Evolutionary conservation across 2,797 vertebrate species (phyloP).

Genomic region (Thunnus albacares): DNA sequence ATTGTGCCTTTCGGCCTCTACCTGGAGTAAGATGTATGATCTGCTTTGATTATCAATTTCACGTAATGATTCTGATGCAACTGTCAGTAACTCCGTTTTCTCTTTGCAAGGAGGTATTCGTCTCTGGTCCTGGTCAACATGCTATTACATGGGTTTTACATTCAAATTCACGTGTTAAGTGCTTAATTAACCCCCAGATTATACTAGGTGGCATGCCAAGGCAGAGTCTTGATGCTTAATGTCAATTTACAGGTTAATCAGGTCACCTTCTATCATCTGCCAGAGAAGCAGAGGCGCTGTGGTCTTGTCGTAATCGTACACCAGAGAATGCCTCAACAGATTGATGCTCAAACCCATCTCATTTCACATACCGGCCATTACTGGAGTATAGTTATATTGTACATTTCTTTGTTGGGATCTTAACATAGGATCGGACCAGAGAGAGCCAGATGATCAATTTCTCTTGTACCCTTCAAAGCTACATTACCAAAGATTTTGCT

Average conservation of each 20-base stretch:
- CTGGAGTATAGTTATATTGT: conserved; percentile 13
- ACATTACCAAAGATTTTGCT: conserved; percentile 5
- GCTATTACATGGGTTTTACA: conserved; percentile 69
- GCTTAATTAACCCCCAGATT: conserved; percentile 83
- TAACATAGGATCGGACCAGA: conserved; percentile 39
- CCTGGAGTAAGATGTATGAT: conserved; percentile 28
- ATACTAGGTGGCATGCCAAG: conserved; percentile 73
- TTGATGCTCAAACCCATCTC: conserved; percentile 62
- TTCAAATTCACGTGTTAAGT: conserved; percentile 81
- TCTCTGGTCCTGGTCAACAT: conserved; percentile 54
- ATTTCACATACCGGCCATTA: conserved; percentile 28
- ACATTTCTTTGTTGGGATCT: conserved; percentile 48
- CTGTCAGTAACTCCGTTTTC: conserved; percentile 12
- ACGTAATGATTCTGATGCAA: conserved; percentile 29
- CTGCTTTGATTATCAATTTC: conserved; percentile 34
- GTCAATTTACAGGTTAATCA: conserved; percentile 87
- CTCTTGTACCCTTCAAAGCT: conserved; percentile 3
- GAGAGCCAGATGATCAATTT: conserved; percentile 22
- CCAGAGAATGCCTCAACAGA: conserved; percentile 68
- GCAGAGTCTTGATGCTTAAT: conserved; percentile 81
- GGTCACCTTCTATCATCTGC: conserved; percentile 82
- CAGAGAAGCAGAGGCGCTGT: conserved; percentile 70
- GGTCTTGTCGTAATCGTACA: conserved; percentile 77
- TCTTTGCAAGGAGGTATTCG: conserved; percentile 26
- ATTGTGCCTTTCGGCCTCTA: conserved; percentile 34